Base-by-base conservation (phyloP, 2,888 invertebrate genomes). In the Lasiommata megera region DNA sequence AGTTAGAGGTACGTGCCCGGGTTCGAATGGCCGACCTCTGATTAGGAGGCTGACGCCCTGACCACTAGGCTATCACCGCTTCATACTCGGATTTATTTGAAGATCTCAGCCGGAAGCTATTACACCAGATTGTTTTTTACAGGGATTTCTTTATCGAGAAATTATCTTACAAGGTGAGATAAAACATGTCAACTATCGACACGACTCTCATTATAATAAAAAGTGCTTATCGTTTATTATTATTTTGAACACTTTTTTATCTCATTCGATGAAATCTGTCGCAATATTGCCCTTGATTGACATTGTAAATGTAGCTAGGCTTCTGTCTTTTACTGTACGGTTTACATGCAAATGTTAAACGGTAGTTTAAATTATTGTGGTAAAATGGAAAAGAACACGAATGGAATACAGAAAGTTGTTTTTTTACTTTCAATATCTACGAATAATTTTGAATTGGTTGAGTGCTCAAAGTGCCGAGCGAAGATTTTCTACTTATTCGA, bases 151-250 rank as follows among this genome's bases (percentile, higher is more conserved):
- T 41, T 16, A 31, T 46, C 44, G 16, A 46, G 29, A 16, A 46
- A 14, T 31, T 46, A 46, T 16, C 44, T 29, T 44, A 31, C 29
- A 16, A 31, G 11, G 29, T 46, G 44, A 46, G 44, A 46, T 46
- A 14, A 14, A 8, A 46, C 44, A 9, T 46, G 29, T 46, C 29
- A 31, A 14, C 29, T 44, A 31, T 46, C 29, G 31, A 31, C 44
- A 31, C 29, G 11, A 29, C 9, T 31, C 31, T 46, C 29, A 40
- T 40, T 40, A 40, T 46, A n/a, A n/a, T n/a, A 29, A 12, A 37
- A 28, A 43, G 9, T 44, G 44, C 29, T 46, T 46, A 44, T 31
- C 44, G 29, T 46, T 16, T 46, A 46, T 17, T 31, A 29, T 44
- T 44, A 28, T 44, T 28, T 14, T 7, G 8, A 14, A 28, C 8